A percentile compares a stretch with the other conserved stretches of the same genome.
Evolutionary conservation across 2,888 invertebrate genomes (phyloP).

Genomic region (Galerucella calmariensis): DNA sequence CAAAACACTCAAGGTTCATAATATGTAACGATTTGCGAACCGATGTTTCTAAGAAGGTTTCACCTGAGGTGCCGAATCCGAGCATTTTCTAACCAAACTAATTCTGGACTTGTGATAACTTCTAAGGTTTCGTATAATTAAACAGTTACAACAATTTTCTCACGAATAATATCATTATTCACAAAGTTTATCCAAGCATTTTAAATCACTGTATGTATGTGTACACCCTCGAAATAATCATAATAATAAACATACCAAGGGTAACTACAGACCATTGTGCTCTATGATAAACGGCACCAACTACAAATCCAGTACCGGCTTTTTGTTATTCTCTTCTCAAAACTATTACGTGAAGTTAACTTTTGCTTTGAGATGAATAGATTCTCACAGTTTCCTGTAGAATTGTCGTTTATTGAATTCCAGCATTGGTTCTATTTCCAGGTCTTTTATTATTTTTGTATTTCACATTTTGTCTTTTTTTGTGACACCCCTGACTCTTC

Average conservation of each 20-base stretch:
- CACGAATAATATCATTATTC: conserved; percentile 27
- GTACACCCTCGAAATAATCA: conserved; percentile 37
- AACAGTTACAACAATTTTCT: conserved; percentile 18
- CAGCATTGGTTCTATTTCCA: too few relatives aligned
- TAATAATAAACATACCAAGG: conserved; percentile 37
- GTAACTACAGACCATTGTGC: conserved; percentile 40
- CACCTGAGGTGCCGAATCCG: not conserved
- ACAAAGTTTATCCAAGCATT: conserved; percentile 20
- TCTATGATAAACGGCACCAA: conserved; percentile 39
- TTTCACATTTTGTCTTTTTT: too few relatives aligned
- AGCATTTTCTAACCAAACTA: not conserved
- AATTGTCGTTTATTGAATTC: too few relatives aligned
- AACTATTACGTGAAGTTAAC: not conserved
- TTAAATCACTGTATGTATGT: conserved; percentile 28
- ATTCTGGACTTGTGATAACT: not conserved
- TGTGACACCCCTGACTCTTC: too few relatives aligned
- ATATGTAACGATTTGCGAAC: too few relatives aligned
- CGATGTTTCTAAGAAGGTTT: too few relatives aligned
- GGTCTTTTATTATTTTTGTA: too few relatives aligned
- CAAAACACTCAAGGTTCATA: too few relatives aligned
- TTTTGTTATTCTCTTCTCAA: not conserved
- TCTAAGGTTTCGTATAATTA: not conserved
- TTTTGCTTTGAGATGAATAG: not conserved
- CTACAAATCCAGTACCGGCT: conserved; percentile 13
- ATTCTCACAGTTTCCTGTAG: too few relatives aligned